Evolutionary conservation across 2,113 vertebrate species (phyloP).

Genomic region (Lepus europaeus): DNA sequence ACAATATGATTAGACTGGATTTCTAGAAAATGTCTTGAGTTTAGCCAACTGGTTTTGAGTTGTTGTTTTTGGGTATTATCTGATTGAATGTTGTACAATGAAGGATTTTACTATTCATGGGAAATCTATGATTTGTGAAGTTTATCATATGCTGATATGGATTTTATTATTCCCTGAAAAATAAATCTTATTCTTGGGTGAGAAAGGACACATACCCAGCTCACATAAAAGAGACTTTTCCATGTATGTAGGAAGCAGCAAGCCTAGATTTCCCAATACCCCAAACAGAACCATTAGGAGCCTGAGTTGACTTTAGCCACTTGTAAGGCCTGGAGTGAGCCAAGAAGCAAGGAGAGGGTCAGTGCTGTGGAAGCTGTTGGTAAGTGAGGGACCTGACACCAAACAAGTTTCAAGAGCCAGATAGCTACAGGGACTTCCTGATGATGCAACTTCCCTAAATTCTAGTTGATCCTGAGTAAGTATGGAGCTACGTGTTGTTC

Average conservation of each 20-base stretch:
- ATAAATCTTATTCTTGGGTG: neutral
- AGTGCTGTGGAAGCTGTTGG: neutral
- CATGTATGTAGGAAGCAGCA: neutral
- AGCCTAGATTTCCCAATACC: neutral
- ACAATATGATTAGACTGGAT: neutral
- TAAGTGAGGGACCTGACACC: neutral
- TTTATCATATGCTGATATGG: neutral
- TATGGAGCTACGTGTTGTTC: neutral
- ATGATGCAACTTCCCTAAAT: neutral
- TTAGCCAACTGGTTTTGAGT: neutral
- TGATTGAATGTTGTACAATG: neutral
- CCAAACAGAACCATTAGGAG: neutral
- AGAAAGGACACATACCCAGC: neutral
- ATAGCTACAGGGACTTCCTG: neutral
- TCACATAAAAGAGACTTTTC: neutral
- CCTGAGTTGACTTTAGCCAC: neutral
- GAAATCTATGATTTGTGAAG: neutral
- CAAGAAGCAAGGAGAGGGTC: neutral
- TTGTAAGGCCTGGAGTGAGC: neutral
- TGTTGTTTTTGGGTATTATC: neutral
- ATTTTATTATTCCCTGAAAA: neutral
- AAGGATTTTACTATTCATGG: neutral
- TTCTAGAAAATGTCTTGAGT: neutral
- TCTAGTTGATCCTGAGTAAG: neutral
- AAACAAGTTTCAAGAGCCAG: neutral